Evolutionary conservation across 2,113 vertebrate species (phyloP).

Genomic region (Lophura nycthemera): DNA sequence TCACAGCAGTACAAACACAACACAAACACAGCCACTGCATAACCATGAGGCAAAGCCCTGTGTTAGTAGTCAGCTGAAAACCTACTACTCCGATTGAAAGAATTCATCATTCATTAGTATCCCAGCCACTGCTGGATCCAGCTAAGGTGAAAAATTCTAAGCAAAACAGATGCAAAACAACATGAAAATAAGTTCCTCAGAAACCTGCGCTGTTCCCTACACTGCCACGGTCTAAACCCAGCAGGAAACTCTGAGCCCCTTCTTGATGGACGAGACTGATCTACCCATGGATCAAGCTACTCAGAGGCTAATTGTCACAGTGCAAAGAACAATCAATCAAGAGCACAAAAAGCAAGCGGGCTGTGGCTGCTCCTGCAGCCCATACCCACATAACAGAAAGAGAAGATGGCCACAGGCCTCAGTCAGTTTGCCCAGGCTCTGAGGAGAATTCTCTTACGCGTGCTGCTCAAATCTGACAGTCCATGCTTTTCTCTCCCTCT

Average conservation of each 20-base stretch:
- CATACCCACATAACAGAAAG: neutral
- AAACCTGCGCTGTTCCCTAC: neutral
- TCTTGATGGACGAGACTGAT: neutral
- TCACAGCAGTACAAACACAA: neutral
- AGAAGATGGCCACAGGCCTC: rapidly evolving
- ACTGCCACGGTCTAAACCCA: neutral
- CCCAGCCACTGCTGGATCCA: neutral
- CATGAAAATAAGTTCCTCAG: neutral
- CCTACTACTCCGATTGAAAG: rapidly evolving
- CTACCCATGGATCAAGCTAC: too few species aligned
- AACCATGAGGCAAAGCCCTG: neutral
- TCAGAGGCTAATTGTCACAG: neutral
- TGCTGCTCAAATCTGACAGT: neutral
- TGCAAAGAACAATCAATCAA: neutral
- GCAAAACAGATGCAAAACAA: neutral
- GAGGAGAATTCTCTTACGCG: neutral
- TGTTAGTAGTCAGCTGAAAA: neutral
- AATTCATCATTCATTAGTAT: neutral
- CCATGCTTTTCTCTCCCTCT: neutral
- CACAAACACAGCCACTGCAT: neutral
- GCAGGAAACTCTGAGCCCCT: neutral
- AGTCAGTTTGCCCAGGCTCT: neutral
- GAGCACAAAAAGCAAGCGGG: rapidly evolving
- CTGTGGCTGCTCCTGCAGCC: neutral
- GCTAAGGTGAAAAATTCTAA: neutral